phyloP scores from a whole-genome alignment of 2,888 invertebrate genomes.

The Cantharis lateralis region DNA sequence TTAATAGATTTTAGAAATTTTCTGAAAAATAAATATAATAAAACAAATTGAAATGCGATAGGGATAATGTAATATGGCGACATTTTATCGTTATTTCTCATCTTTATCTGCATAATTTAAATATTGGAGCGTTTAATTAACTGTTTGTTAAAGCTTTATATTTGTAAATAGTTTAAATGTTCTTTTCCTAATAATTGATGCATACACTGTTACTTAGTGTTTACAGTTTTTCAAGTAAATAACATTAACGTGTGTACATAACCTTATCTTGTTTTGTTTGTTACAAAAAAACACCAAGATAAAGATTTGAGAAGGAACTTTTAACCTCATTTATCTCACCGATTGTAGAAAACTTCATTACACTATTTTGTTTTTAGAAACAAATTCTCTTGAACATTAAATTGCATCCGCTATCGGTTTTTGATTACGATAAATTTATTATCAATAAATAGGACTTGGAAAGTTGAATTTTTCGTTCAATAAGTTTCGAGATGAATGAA shows the following conservation, averaged over 20 bases:
- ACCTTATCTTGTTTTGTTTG: constrained; percentile 1
- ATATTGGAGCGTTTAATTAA: no score
- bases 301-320: background rate
- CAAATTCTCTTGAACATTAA: background rate
- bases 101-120: no score
- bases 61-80: no score
- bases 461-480: background rate
- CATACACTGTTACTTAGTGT: background rate
- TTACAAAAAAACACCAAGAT: background rate
- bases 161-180: background rate
- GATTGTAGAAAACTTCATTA: background rate
- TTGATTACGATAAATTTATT: background rate
- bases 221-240: background rate
- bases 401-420: background rate
- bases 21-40: no score
- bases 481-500: background rate
- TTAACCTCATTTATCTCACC: background rate
- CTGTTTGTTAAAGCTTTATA: no score
- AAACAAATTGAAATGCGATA: no score
- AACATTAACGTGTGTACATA: background rate
- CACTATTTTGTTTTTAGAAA: background rate
- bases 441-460: background rate
- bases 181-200: background rate
- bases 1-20: no score
- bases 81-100: no score